Conservation (phyloP, 2,888 invertebrate species). For the Cantharis nigra region DNA sequence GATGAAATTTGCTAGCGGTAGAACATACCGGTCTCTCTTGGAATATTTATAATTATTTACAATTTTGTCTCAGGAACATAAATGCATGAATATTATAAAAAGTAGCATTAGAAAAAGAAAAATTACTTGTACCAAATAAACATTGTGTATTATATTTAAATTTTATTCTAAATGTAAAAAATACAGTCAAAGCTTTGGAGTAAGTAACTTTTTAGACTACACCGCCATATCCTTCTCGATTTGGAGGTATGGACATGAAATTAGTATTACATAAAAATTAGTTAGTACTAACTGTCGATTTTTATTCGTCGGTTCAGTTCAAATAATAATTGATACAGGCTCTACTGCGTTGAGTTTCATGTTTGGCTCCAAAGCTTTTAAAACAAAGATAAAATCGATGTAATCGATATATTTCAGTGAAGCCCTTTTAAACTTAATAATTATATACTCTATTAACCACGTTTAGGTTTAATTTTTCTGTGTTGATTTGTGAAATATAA, state of each 20-base stretch:
- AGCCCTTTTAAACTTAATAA: background rate
- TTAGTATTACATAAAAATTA: too few species aligned
- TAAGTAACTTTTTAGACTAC: background rate
- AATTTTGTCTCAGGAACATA: background rate
- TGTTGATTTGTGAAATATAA: background rate
- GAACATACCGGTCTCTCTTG: background rate
- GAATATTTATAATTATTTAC: background rate
- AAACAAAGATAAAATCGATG: background rate
- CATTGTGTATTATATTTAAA: background rate
- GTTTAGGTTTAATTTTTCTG: background rate
- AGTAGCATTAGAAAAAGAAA: background rate
- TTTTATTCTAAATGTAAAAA: background rate
- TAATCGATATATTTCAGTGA: background rate
- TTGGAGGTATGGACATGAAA: background rate
- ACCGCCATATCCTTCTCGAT: background rate
- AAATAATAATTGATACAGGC: too few species aligned
- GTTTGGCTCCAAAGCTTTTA: background rate
- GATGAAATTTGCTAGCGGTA: background rate
- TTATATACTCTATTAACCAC: background rate
- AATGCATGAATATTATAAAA: background rate
- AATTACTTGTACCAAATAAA: background rate
- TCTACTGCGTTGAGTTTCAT: background rate
- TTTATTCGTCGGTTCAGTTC: background rate
- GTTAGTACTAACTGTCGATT: background rate
- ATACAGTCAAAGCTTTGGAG: background rate